These are phyloP conservation scores for Arizona elegans DNA, from an alignment of 2,113 vertebrate species.

Conservation along the genomic window DNA sequence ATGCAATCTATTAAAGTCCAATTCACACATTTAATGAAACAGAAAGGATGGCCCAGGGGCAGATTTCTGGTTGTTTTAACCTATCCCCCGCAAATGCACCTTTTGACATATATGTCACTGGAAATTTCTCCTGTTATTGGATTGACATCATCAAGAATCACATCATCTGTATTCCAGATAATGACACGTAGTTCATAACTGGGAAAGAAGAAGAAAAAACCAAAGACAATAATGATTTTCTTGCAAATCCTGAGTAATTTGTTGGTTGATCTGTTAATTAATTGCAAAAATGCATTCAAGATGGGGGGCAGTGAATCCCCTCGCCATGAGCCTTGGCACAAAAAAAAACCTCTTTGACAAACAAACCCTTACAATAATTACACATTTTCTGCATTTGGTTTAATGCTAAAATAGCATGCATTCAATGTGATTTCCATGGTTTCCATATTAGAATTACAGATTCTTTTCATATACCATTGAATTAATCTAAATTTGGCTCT, in stretches of 20 bases:
- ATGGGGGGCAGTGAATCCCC: background rate
- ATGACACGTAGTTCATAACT: slow-evolving; percentile 90
- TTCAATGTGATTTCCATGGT: background rate
- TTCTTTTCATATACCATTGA: background rate
- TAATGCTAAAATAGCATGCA: background rate
- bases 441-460: background rate
- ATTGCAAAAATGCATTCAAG: background rate
- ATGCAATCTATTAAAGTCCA: background rate
- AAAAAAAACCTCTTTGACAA: background rate
- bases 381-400: background rate
- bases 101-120: slow-evolving; percentile 93
- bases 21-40: background rate
- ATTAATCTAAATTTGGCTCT: background rate
- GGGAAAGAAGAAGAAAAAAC: slow-evolving; percentile 7
- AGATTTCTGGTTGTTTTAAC: background rate
- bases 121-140: slow-evolving; percentile 86
- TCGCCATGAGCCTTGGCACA: background rate
- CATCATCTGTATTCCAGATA: slow-evolving; percentile 91
- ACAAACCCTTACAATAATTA: background rate
- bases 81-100: slow-evolving; percentile 63
- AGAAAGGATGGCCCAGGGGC: background rate
- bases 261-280: background rate
- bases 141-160: slow-evolving; percentile 90
- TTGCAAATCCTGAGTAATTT: background rate
- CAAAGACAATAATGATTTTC: background rate